Evolutionary conservation across 2,888 invertebrate species (phyloP).

Genomic region (Blera fallax): DNA sequence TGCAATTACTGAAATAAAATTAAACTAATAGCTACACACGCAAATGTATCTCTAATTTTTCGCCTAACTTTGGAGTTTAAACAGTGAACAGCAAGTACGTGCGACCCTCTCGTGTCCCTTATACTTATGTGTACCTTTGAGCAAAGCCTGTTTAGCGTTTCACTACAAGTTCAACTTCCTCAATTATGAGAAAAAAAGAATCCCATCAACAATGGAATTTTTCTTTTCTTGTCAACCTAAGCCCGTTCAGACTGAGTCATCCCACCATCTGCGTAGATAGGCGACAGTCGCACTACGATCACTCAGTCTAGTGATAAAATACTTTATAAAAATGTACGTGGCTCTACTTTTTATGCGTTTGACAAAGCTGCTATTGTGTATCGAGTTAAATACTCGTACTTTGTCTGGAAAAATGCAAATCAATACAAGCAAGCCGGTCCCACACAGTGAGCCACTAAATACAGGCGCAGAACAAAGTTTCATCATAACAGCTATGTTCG

Average conservation of each 20-base stretch:
- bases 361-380: background rate
- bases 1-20: no score
- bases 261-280: background rate
- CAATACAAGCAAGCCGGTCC: background rate
- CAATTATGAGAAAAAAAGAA: no score
- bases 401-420: background rate
- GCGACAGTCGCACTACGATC: background rate
- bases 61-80: no score
- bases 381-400: background rate
- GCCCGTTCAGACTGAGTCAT: background rate
- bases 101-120: no score
- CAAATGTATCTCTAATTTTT: no score
- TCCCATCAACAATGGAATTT: background rate
- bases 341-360: background rate
- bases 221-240: background rate
- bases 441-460: background rate
- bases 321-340: background rate
- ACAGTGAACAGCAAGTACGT: no score
- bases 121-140: no score
- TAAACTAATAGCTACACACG: no score
- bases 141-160: no score
- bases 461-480: background rate
- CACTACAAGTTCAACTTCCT: no score
- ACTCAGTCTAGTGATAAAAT: background rate
- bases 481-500: background rate